Evolutionary conservation across 2,113 vertebrate genomes (phyloP), one percentile per base, ranked within the genome.

Genomic region (Eurystomus gularis): DNA sequence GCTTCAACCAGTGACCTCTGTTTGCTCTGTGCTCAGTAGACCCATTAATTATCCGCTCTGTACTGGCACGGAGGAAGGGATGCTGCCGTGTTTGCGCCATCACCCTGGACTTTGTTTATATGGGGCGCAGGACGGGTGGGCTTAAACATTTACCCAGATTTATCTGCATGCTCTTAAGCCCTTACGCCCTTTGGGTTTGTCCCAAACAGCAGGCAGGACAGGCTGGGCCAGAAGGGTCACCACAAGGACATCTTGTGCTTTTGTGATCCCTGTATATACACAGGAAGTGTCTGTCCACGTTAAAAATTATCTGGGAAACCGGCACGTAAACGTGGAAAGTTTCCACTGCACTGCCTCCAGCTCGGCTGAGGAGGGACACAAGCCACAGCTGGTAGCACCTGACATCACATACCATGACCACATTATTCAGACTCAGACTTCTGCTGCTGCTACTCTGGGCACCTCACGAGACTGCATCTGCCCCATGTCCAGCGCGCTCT

Each of bases 401-500:
- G 33, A 9, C 13, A 8, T 5, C 37, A 77, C 52, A 11, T 37
- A 44, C 8, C 71, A 54, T 0, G 0, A 37, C 25, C 61, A 18
- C 0, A 0, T 33, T 25, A 24, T 40, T 14, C 3, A 2, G 58
- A 44, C n/a, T 21, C n/a, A 64, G n/a, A 51, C 13, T 52, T 20
- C 58, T 72, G 23, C 73, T 60, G 35, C 57, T 70, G n/a, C 20
- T 29, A 68, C 60, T 37, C 23, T 49, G 55, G 54, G 37, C 52
- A 52, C 12, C 37, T 37, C 13, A 2, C 0, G 1, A 57, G 42
- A n/a, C 42, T 17, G 24, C 39, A 49, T 18, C 61, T 71, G 46
- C 31, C 71, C 46, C 20, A 1, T 1, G 18, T 7, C 54, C 88
- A 68, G 37, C 0, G 0, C 46, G 51, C 15, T 70, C 29, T 35